phyloP scores from a whole-genome alignment of 2,888 invertebrate genomes.

The Stenolophus ochropezus region DNA sequence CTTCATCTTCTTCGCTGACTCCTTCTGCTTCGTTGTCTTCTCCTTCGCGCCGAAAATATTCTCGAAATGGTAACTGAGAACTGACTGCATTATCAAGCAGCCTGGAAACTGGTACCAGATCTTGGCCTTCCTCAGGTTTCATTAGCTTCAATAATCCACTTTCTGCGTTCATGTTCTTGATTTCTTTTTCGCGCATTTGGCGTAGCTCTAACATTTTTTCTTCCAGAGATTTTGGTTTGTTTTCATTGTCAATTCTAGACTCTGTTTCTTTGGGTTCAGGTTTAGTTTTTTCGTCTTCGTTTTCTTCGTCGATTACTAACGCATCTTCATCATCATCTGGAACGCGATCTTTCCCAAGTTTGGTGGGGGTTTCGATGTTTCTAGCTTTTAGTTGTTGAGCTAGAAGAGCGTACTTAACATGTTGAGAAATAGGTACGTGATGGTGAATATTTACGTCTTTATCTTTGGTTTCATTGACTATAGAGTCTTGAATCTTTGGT shows the following conservation, averaged over 20 bases:
- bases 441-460: conserved; percentile 59
- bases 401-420: conserved; percentile 85
- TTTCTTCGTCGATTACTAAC: conserved; percentile 81
- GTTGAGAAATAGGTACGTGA: conserved; percentile 75
- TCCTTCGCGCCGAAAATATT: conserved; percentile 76
- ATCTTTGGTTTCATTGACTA: conserved; percentile 66
- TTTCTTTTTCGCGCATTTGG: conserved; percentile 63
- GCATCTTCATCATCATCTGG: conserved; percentile 78
- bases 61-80: conserved; percentile 78
- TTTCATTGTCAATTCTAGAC: conserved; percentile 61
- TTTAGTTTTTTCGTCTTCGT: conserved; percentile 67
- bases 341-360: conserved; percentile 41
- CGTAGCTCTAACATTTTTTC: conserved; percentile 65
- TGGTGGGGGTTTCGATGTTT: conserved; percentile 64
- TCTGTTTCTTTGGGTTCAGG: conserved; percentile 65
- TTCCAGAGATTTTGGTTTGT: conserved; percentile 55
- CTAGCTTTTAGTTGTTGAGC: conserved; percentile 85
- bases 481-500: conserved; percentile 67
- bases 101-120: conserved; percentile 86
- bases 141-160: conserved; percentile 63
- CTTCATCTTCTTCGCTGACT: conserved; percentile 82
- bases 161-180: conserved; percentile 70
- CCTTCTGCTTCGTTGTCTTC: conserved; percentile 73
- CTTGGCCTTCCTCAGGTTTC: conserved; percentile 75
- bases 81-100: conserved; percentile 84